Evolutionary conservation across 2,888 invertebrate genomes (phyloP).

Genomic region (Perizoma affinitatum): DNA sequence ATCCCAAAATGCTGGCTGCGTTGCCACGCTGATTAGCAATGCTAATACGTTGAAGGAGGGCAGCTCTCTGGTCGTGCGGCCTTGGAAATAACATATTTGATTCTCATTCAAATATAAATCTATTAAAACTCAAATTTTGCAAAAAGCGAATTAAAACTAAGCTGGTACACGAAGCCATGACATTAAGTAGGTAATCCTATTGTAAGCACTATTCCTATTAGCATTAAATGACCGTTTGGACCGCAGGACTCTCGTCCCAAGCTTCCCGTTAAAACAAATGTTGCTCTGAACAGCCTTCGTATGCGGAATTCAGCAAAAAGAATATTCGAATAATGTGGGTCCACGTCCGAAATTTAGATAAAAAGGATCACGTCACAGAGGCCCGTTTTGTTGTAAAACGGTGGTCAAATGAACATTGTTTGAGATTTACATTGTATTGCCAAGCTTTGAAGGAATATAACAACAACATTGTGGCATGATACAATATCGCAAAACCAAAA

Average conservation of each 20-base stretch:
- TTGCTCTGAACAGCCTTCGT: slow-evolving; percentile 30
- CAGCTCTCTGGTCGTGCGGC: too few species aligned
- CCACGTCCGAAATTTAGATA: slow-evolving; percentile 14
- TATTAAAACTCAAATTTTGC: slow-evolving; percentile 25
- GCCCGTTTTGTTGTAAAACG: slow-evolving; percentile 16
- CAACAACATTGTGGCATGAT: too few species aligned
- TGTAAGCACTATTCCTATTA: slow-evolving; percentile 68
- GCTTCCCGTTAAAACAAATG: slow-evolving; percentile 37
- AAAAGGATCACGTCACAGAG: slow-evolving; percentile 12
- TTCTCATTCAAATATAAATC: not conserved
- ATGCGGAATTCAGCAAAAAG: slow-evolving; percentile 33
- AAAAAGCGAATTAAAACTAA: slow-evolving; percentile 48
- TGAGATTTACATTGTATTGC: not conserved
- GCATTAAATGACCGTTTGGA: slow-evolving; percentile 65
- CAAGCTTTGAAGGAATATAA: not conserved
- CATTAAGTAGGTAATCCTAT: slow-evolving; percentile 62
- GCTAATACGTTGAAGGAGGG: too few species aligned
- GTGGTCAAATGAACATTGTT: slow-evolving; percentile 4
- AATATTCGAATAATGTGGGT: slow-evolving; percentile 28
- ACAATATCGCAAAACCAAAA: too few species aligned
- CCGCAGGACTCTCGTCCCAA: slow-evolving; percentile 47
- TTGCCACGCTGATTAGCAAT: too few species aligned
- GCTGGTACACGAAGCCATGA: slow-evolving; percentile 43
- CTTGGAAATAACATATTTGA: not conserved
- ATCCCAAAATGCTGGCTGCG: too few species aligned